Base-by-base conservation (phyloP, 2,113 vertebrate genomes). In the Marmota flaviventris region DNA sequence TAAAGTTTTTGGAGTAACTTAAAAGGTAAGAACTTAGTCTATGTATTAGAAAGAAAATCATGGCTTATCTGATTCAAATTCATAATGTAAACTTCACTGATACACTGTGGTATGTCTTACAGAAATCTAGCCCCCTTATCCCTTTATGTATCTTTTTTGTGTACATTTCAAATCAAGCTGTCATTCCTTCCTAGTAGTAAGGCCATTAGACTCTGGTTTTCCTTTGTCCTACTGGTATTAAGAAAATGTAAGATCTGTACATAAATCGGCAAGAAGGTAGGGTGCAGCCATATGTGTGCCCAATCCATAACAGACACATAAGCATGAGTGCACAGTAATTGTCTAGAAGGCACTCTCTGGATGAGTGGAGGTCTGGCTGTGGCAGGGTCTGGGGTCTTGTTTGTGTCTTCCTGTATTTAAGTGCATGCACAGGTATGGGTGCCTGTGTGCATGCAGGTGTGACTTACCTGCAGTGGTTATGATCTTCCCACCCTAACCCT, bases 21-120 rank as follows among this genome's bases (percentile, higher is more conserved):
- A 34, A 90, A 13, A 6, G 11, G 4, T 58, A 79, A 84, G 20
- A 87, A 17, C 13, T 65, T 88, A 86, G 18, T 63, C 11, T 79
- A 70, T 67, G 14, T 90, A 67, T 48, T 67, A 37, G 32, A 69
- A 95, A 79, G 17, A 92, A 58, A 94, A 94, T 69, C 25, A 73
- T 18, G 27, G 16, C 79, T 88, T 93, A 16, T 32, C 39, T 63
- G 42, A 42, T 89, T 91, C 61, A 78, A 32, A 81, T 34, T 82
- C 75, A 56, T 82, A 17, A 85, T 63, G 37, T 85, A 86, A 89
- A 65, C 27, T 85, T 51, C 70, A 65, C 0, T 42, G 25, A 51
- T 34, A 11, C 2, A 56, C 27, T 75, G 39, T 25, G 42, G 27
- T 72, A 51, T 37, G 34, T 42, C 39, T 85, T 81, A 77, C 25